Conservation (phyloP, 2,113 vertebrate species). For the Ctenomys sociabilis region DNA sequence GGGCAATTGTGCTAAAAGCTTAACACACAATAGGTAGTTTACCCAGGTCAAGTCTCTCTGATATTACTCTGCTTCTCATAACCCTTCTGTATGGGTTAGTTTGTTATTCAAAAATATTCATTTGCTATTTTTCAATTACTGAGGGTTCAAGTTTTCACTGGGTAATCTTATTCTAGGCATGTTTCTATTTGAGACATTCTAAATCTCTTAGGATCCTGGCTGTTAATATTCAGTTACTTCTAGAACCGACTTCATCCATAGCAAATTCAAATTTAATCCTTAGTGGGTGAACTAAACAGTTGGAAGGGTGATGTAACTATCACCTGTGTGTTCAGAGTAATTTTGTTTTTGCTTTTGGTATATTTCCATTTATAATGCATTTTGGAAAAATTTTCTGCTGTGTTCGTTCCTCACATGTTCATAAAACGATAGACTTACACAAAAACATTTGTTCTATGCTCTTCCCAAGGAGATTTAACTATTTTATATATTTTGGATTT, state of each 20-base stretch:
- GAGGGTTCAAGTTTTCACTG: not conserved
- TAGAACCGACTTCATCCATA: not conserved
- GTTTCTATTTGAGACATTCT: not conserved
- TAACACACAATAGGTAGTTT: not conserved
- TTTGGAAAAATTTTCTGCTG: not conserved
- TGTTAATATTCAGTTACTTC: not conserved
- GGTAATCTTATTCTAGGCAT: not conserved
- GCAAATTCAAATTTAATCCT: not conserved
- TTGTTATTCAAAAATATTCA: constrained; percentile 28
- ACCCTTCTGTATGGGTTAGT: not conserved
- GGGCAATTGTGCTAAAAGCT: not conserved
- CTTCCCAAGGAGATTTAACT: constrained; percentile 42
- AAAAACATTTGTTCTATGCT: not conserved
- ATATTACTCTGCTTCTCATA: not conserved
- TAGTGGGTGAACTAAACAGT: not conserved
- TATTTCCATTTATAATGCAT: not conserved
- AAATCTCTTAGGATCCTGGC: not conserved
- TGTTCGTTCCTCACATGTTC: not conserved
- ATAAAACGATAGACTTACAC: not conserved
- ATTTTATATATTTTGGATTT: constrained; percentile 24
- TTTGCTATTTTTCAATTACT: not conserved
- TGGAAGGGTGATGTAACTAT: not conserved
- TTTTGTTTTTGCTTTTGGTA: not conserved
- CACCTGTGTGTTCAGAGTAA: not conserved
- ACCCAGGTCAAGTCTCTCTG: not conserved